Conservation (phyloP, 2,888 invertebrate species). For the Drosophila subquinaria region DNA sequence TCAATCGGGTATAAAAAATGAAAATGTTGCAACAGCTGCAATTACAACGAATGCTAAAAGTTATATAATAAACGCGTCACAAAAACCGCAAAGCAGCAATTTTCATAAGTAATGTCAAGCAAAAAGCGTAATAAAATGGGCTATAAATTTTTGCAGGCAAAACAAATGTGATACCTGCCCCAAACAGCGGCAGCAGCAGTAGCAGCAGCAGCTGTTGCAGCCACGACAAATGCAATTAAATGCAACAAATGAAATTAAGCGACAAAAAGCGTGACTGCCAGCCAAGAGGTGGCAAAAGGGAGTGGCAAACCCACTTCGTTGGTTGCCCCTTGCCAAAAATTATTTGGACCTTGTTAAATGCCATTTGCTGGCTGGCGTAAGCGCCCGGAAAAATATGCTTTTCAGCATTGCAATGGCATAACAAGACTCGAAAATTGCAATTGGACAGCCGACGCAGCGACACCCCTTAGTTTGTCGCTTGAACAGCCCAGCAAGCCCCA, state of each 20-base stretch:
- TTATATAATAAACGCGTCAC: conserved; percentile 32
- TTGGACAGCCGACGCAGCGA: not conserved
- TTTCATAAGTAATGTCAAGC: conserved; percentile 51
- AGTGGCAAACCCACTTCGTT: conserved; percentile 12
- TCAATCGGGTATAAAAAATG: conserved; percentile 22
- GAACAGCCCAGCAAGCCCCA: not conserved
- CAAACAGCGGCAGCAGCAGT: not conserved
- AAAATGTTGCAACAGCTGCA: conserved; percentile 50
- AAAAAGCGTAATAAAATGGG: conserved; percentile 57
- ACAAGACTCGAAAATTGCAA: conserved; percentile 28
- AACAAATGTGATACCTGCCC: conserved; percentile 35
- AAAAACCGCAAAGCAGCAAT: conserved; percentile 48
- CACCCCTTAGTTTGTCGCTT: not conserved
- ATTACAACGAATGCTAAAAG: conserved; percentile 53
- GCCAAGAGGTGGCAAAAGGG: conserved; percentile 34
- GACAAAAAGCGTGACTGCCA: conserved; percentile 63
- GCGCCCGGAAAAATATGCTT: conserved; percentile 17
- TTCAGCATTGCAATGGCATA: conserved; percentile 18
- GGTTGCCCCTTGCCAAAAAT: conserved; percentile 20
- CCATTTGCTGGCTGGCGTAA: conserved; percentile 16
- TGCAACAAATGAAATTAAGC: conserved; percentile 77
- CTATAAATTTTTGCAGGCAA: conserved; percentile 54
- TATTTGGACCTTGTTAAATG: conserved; percentile 25
- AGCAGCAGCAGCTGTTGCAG: conserved; percentile 21
- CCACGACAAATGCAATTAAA: conserved; percentile 68